Conservation (phyloP, 2,113 vertebrate genomes). For the Perognathus longimembris region DNA sequence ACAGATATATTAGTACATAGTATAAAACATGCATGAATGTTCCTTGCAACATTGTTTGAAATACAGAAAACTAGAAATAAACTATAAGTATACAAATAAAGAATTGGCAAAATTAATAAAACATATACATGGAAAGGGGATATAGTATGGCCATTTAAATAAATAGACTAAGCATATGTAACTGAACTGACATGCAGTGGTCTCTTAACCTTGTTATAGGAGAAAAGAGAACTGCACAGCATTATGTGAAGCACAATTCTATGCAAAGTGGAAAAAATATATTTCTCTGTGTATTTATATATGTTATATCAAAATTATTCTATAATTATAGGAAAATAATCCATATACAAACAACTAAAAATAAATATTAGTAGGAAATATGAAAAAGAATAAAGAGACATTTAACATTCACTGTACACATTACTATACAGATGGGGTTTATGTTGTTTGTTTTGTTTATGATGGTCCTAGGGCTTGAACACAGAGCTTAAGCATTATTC, state of each 20-base stretch:
- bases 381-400: neutral
- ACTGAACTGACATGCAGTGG: neutral
- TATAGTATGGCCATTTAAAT: neutral
- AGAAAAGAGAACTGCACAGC: neutral
- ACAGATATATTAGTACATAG: neutral
- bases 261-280: neutral
- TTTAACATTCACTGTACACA: neutral
- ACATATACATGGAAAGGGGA: neutral
- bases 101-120: neutral
- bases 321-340: too few relatives aligned
- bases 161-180: neutral
- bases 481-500: too few relatives aligned
- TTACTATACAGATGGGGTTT: neutral
- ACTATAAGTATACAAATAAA: neutral
- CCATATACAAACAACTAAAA: too few relatives aligned
- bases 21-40: neutral
- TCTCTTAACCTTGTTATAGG: neutral
- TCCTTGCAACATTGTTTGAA: neutral
- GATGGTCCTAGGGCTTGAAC: too few relatives aligned
- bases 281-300: neutral
- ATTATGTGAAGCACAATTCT: neutral
- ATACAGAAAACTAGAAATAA: neutral
- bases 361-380: neutral
- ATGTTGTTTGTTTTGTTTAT: too few relatives aligned
- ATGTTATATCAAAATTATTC: neutral